Percentiles rank a stretch among this genome's conserved stretches.
phyloP scores from a whole-genome alignment of 2,888 invertebrate genomes.

The Drosophila pseudotalamancana region DNA sequence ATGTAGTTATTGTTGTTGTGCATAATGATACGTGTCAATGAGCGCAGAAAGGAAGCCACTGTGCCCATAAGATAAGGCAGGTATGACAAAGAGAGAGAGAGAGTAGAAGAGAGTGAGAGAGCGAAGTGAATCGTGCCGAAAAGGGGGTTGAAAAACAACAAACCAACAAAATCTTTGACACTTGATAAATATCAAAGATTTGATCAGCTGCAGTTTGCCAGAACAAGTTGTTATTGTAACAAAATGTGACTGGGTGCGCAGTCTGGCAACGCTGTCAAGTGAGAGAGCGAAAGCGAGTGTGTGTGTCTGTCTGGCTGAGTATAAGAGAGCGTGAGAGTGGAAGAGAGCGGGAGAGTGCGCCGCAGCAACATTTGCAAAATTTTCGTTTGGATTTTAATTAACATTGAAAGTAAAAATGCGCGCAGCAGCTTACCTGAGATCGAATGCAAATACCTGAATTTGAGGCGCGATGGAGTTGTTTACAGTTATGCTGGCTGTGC shows the following conservation, averaged over 20 bases:
- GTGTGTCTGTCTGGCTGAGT: neutral
- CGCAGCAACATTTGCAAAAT: slow-evolving; percentile 27
- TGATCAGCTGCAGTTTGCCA: neutral
- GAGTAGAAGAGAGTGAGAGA: neutral
- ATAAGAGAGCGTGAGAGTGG: neutral
- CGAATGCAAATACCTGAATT: slow-evolving; percentile 23
- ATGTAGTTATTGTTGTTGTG: slow-evolving; percentile 19
- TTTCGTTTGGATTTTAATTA: slow-evolving; percentile 47
- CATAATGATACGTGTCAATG: slow-evolving; percentile 55
- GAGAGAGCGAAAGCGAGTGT: slow-evolving; percentile 3
- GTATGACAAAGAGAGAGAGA: slow-evolving; percentile 1
- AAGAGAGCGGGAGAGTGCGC: slow-evolving; percentile 9
- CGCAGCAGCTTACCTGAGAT: slow-evolving; percentile 29
- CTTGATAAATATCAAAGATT: neutral
- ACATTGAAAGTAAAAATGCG: slow-evolving; percentile 25
- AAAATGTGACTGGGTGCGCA: slow-evolving; percentile 1
- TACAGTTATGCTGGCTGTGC: slow-evolving; percentile 22
- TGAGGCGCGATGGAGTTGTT: slow-evolving; percentile 10
- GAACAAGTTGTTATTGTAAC: slow-evolving; percentile 7
- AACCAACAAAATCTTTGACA: neutral
- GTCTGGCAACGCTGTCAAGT: slow-evolving; percentile 31
- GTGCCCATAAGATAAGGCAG: slow-evolving; percentile 56
- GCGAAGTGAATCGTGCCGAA: neutral
- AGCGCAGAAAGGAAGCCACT: slow-evolving; percentile 28
- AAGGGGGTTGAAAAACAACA: neutral